A percentile compares a stretch with the other conserved stretches of the same genome.
Conservation (phyloP, 2,113 vertebrate species). For the Blennius ocellaris region DNA sequence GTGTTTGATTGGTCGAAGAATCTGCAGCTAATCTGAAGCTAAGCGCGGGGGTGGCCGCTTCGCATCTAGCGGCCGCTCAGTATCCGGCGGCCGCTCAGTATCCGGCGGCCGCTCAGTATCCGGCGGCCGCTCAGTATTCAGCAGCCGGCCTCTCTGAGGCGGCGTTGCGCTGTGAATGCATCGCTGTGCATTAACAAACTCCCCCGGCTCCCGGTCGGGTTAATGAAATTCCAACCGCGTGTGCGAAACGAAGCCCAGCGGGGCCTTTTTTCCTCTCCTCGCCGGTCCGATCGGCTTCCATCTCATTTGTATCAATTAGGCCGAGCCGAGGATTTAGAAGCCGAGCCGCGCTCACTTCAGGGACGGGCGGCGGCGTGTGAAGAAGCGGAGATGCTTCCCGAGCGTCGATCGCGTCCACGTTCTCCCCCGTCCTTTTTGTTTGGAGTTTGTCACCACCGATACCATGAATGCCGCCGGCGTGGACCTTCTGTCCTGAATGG, state of each 20-base stretch:
- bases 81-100: conserved; percentile 23
- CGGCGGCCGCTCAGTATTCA: not conserved
- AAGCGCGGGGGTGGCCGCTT: no score
- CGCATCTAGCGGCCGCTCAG: no score
- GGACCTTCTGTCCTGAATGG: no score
- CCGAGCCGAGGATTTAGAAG: conserved; percentile 35
- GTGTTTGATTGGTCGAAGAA: no score
- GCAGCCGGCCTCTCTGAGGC: conserved; percentile 16
- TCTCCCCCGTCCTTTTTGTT: no score
- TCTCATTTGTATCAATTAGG: conserved; percentile 63
- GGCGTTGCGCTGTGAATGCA: conserved; percentile 24
- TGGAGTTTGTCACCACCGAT: no score
- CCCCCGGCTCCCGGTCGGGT: conserved; percentile 24
- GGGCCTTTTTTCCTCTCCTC: not conserved
- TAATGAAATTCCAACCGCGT: conserved; percentile 47
- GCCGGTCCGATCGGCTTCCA: conserved; percentile 5
- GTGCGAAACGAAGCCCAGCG: conserved; percentile 33
- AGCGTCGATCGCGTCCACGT: no score
- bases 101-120: not conserved
- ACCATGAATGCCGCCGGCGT: no score
- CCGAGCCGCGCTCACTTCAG: not conserved
- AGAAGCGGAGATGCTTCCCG: no score
- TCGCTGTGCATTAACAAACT: conserved; percentile 20
- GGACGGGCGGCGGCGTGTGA: not conserved
- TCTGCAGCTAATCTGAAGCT: conserved; percentile 3